phyloP scores from a whole-genome alignment of 2,888 invertebrate genomes.

The Microplitis manilae region DNA sequence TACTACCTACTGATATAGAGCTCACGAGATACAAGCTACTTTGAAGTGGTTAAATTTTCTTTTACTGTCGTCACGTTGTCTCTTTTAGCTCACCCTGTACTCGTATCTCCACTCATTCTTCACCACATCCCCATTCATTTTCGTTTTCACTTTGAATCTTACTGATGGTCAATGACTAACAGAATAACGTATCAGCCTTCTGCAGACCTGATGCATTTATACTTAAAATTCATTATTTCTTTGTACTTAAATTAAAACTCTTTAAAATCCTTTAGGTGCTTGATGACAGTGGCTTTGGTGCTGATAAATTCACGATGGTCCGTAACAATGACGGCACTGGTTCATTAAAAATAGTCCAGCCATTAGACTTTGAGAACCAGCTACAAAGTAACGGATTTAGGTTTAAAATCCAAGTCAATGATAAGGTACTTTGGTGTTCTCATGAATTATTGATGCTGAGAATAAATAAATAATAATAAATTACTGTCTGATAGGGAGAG shows the following conservation, averaged over 20 bases:
- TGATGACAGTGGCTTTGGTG: constrained; percentile 94
- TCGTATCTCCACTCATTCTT: background rate
- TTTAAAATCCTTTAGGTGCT: constrained; percentile 75
- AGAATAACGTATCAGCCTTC: background rate
- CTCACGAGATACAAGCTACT: background rate
- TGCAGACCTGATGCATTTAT: constrained; percentile 8
- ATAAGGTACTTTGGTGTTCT: constrained; percentile 74
- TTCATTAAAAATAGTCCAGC: constrained; percentile 94
- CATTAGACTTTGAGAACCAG: constrained; percentile 94
- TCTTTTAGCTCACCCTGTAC: background rate
- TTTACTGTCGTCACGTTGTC: background rate
- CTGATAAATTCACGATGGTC: constrained; percentile 97
- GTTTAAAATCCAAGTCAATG: constrained; percentile 94
- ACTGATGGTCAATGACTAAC: background rate
- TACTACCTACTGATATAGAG: background rate
- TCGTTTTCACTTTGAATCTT: background rate
- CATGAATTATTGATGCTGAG: background rate
- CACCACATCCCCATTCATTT: background rate
- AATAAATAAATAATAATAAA: background rate
- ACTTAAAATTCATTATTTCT: background rate
- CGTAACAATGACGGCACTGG: constrained; percentile 96
- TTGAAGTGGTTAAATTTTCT: background rate
- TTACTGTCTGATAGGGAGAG: constrained; percentile 76
- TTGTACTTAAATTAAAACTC: constrained; percentile 22
- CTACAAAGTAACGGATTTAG: constrained; percentile 95